Conservation (phyloP, 2,797 vertebrate genomes). For the Cirrhinus mrigala region DNA sequence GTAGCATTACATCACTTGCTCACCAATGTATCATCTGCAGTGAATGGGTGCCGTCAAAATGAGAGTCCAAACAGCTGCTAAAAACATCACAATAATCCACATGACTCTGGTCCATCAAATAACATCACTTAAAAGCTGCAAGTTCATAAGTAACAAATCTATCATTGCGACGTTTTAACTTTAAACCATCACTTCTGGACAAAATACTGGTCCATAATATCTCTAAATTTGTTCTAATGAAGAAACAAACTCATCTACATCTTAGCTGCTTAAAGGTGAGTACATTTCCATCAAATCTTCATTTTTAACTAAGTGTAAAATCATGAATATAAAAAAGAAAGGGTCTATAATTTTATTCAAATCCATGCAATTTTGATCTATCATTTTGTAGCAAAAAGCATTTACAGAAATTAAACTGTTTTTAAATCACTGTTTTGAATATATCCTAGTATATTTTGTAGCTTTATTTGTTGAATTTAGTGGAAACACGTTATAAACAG, state of each 20-base stretch:
- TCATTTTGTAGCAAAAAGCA: background rate
- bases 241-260: background rate
- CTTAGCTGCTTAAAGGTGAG: background rate
- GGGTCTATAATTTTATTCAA: background rate
- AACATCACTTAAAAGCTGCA: background rate
- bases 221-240: background rate
- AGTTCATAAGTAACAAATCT: background rate
- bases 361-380: background rate
- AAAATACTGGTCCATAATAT: background rate
- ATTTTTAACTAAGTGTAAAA: background rate
- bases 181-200: background rate
- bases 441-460: background rate
- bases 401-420: background rate
- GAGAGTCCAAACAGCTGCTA: background rate
- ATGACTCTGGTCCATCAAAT: background rate
- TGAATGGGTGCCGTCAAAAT: background rate
- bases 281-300: background rate
- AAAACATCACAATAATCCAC: background rate
- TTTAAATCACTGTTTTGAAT: constrained; percentile 1
- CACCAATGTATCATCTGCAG: background rate
- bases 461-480: background rate
- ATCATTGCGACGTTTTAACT: background rate
- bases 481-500: background rate
- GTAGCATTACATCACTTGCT: background rate
- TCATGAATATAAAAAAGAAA: background rate